Evolutionary conservation across 2,888 invertebrate genomes (phyloP).

Genomic region (Torymus aiolomorphi): DNA sequence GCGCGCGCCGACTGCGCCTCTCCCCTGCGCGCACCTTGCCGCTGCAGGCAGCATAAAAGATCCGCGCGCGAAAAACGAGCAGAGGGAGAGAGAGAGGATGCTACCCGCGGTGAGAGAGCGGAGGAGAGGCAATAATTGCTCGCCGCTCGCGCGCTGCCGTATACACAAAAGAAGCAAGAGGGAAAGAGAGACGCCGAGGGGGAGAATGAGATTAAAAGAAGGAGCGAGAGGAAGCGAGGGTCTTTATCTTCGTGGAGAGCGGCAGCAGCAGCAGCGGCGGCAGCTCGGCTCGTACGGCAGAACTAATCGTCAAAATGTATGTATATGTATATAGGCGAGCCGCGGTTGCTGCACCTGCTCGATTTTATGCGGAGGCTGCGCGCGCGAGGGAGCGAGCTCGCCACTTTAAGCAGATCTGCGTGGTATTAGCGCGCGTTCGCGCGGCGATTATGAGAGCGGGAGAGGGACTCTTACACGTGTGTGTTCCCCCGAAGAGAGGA

Average conservation of each 20-base stretch:
- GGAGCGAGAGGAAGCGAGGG: neutral
- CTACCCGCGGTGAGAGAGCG: neutral
- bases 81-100: neutral
- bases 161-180: constrained; percentile 18
- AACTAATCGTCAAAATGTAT: constrained; percentile 68
- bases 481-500: neutral
- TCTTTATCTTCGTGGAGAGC: constrained; percentile 40
- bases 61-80: constrained; percentile 32
- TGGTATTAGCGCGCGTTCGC: too few relatives aligned
- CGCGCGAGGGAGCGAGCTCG: neutral
- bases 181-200: neutral
- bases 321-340: constrained; percentile 57
- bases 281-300: constrained; percentile 57
- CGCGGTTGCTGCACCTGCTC: constrained; percentile 54
- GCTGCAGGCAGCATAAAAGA: constrained; percentile 46
- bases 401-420: too few relatives aligned
- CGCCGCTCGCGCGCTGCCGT: constrained; percentile 39
- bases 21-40: neutral
- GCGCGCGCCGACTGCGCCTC: constrained; percentile 18
- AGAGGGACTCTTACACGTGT: too few relatives aligned
- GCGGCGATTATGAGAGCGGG: neutral
- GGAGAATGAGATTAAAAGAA: constrained; percentile 48
- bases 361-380: constrained; percentile 35
- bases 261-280: neutral
- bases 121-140: constrained; percentile 43